Evolutionary conservation across 2,113 vertebrate genomes (phyloP).

Genomic region (Trinectes maculatus): DNA sequence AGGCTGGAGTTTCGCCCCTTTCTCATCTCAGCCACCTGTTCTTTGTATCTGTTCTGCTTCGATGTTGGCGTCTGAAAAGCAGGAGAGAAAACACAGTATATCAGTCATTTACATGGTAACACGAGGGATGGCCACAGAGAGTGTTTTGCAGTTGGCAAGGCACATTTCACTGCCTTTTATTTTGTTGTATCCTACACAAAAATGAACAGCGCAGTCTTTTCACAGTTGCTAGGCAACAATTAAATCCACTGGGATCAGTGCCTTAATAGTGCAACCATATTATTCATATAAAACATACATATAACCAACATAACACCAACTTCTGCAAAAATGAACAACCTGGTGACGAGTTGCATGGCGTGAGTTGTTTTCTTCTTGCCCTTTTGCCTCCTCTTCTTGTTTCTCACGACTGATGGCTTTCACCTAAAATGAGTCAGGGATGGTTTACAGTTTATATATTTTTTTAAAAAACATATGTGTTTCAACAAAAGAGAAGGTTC

Average conservation of each 20-base stretch:
- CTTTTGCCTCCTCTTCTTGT: conserved; percentile 93
- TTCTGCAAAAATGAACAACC: conserved; percentile 70
- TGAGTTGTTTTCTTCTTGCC: conserved; percentile 93
- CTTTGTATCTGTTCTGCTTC: conserved; percentile 94
- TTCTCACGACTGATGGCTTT: conserved; percentile 97
- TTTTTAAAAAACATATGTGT: too few relatives aligned
- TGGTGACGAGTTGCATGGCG: conserved; percentile 96
- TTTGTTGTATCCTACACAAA: not conserved
- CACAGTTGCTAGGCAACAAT: not conserved
- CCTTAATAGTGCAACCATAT: not conserved
- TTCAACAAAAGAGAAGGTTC: too few relatives aligned
- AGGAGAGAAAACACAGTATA: not conserved
- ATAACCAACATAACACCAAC: not conserved
- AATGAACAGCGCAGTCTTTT: not conserved
- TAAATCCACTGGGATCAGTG: not conserved
- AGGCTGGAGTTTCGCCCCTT: conserved; percentile 94
- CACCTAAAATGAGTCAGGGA: conserved; percentile 79
- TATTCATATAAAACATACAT: too few relatives aligned
- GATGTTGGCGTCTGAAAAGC: conserved; percentile 89
- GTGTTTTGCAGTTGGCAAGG: not conserved
- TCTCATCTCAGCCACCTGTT: conserved; percentile 96
- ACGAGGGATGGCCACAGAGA: not conserved
- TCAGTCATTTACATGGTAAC: not conserved
- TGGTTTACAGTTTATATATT: not conserved
- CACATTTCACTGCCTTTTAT: not conserved